Conservation (phyloP, 2,113 vertebrate genomes). For the Genyomyrus donnyi region DNA sequence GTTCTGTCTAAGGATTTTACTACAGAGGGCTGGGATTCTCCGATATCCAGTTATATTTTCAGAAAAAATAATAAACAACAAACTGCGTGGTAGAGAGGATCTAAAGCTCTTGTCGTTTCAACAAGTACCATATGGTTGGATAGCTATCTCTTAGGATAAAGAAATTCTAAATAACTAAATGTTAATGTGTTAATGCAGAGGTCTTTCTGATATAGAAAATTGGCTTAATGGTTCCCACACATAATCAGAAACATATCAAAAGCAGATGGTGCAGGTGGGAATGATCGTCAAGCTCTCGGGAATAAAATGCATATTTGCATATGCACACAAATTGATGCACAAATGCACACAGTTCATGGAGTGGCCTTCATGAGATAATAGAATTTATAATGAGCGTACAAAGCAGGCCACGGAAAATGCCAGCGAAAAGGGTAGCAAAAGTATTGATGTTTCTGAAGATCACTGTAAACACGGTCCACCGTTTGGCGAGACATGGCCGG, state of each 20-base stretch:
- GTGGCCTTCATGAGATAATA: background rate
- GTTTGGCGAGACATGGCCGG: background rate
- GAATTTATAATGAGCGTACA: background rate
- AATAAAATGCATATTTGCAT: constrained; percentile 5
- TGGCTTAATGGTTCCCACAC: background rate
- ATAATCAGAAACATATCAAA: background rate
- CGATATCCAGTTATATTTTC: background rate
- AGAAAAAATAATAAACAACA: background rate
- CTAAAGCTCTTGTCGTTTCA: background rate
- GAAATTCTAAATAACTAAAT: background rate
- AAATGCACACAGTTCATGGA: background rate
- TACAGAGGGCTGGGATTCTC: background rate
- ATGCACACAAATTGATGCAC: background rate
- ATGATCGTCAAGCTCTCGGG: background rate
- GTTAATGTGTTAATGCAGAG: background rate
- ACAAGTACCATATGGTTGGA: background rate
- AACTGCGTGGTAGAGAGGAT: background rate
- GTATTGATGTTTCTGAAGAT: background rate
- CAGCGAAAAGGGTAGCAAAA: constrained; percentile 5
- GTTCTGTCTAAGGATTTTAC: background rate
- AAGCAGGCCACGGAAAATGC: background rate
- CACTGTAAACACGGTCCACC: background rate
- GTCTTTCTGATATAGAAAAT: background rate
- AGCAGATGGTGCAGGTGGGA: background rate
- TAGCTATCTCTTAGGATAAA: background rate